phyloP scores from a whole-genome alignment of 2,888 invertebrate genomes.

The Oligia fasciuncula region DNA sequence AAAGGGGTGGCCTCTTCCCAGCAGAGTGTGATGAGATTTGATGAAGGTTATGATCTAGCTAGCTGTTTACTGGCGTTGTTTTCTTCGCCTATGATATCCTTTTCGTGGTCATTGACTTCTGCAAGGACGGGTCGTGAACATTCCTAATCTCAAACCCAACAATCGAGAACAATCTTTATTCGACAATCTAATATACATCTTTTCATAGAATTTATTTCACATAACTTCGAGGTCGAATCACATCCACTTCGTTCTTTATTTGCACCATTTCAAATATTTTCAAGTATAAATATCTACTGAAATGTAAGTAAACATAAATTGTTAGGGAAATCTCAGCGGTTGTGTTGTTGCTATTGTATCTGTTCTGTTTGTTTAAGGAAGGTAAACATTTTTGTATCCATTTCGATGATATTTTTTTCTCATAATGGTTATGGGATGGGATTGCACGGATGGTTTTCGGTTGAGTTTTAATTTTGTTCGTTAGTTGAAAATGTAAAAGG shows the following conservation, averaged over 20 bases:
- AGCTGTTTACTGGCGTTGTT: background rate
- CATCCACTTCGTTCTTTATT: constrained; percentile 9
- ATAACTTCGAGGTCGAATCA: constrained; percentile 10
- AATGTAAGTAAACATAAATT: constrained; percentile 37
- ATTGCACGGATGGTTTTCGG: constrained; percentile 19
- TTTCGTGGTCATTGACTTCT: background rate
- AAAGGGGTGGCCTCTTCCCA: no score
- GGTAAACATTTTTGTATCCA: constrained; percentile 44
- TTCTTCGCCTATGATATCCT: background rate
- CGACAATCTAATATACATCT: background rate
- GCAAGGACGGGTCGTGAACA: background rate
- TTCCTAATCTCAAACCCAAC: background rate
- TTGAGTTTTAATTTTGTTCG: constrained; percentile 18
- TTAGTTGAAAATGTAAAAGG: constrained; percentile 16
- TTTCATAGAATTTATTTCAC: background rate
- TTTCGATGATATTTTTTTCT: constrained; percentile 45
- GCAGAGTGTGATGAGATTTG: background rate
- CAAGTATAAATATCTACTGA: constrained; percentile 27
- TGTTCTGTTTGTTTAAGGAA: constrained; percentile 30
- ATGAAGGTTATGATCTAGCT: background rate
- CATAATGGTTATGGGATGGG: constrained; percentile 19
- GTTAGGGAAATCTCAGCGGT: constrained; percentile 14
- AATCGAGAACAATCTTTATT: background rate
- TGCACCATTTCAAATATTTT: constrained; percentile 29
- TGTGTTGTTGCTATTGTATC: constrained; percentile 30